Percentiles rank a stretch among this genome's conserved stretches.
Evolutionary conservation across 2,797 vertebrate genomes (phyloP).

Genomic region (Gymnodraco acuticeps): DNA sequence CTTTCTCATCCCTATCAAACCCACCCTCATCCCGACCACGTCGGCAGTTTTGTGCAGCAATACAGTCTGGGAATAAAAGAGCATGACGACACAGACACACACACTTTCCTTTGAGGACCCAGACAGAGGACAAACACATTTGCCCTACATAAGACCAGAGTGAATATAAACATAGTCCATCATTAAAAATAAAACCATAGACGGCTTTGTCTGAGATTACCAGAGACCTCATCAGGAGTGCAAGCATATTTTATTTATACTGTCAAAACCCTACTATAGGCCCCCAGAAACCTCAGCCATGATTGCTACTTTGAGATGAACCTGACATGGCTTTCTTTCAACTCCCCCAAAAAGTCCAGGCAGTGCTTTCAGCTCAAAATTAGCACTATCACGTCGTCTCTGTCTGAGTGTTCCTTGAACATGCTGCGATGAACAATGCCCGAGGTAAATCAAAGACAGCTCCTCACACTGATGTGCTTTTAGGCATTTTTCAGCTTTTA

Average conservation of each 20-base stretch:
- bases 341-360: conserved; percentile 59
- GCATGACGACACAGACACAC: conserved; percentile 65
- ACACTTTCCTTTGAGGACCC: conserved; percentile 69
- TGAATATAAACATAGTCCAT: conserved; percentile 72
- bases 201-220: conserved; percentile 51
- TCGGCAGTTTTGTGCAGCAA: conserved; percentile 81
- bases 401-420: conserved; percentile 63
- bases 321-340: conserved; percentile 61
- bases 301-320: conserved; percentile 55
- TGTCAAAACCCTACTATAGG: conserved; percentile 53
- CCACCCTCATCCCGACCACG: conserved; percentile 77
- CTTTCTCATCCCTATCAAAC: conserved; percentile 79
- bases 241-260: conserved; percentile 61
- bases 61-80: conserved; percentile 79
- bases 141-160: conserved; percentile 68
- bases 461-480: conserved; percentile 64
- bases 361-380: conserved; percentile 59
- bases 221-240: conserved; percentile 55
- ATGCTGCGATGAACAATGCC: conserved; percentile 61
- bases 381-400: conserved; percentile 49
- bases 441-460: conserved; percentile 63
- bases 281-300: conserved; percentile 49
- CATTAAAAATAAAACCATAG: conserved; percentile 63
- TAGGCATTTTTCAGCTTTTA: conserved; percentile 66
- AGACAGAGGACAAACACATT: conserved; percentile 58